phyloP scores from a whole-genome alignment of 2,113 vertebrate genomes.

The Cichladusa arquata region DNA sequence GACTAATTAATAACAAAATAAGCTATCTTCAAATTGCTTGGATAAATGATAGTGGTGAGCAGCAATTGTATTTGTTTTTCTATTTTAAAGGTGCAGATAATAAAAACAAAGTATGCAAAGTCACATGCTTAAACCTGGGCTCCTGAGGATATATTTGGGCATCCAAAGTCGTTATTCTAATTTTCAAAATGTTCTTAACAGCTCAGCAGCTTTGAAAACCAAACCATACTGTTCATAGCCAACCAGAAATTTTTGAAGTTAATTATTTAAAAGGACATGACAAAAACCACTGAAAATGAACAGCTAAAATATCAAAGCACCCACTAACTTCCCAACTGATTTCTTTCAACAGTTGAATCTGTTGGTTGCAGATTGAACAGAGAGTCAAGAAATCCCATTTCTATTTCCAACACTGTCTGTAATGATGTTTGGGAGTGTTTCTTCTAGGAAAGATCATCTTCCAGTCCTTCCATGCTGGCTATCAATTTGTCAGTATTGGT shows the following conservation, averaged over 20 bases:
- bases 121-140: not conserved
- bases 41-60: not conserved
- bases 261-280: not conserved
- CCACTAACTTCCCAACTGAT: not conserved
- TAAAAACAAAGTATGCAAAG: not conserved
- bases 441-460: not conserved
- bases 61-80: not conserved
- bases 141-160: not conserved
- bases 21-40: not conserved
- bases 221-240: rapidly evolving
- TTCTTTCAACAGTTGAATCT: not conserved
- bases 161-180: not conserved
- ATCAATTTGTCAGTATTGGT: not conserved
- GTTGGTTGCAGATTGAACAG: not conserved
- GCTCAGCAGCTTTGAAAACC: not conserved
- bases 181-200: not conserved
- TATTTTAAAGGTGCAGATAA: not conserved
- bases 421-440: not conserved
- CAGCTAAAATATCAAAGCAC: not conserved
- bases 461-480: not conserved
- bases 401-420: not conserved
- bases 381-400: not conserved
- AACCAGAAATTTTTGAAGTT: not conserved
- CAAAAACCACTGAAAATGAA: not conserved
- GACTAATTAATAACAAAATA: not conserved